These are phyloP conservation scores for Dermochelys coriacea DNA, from an alignment of 2,797 vertebrate genomes.

Conservation along the genomic window DNA sequence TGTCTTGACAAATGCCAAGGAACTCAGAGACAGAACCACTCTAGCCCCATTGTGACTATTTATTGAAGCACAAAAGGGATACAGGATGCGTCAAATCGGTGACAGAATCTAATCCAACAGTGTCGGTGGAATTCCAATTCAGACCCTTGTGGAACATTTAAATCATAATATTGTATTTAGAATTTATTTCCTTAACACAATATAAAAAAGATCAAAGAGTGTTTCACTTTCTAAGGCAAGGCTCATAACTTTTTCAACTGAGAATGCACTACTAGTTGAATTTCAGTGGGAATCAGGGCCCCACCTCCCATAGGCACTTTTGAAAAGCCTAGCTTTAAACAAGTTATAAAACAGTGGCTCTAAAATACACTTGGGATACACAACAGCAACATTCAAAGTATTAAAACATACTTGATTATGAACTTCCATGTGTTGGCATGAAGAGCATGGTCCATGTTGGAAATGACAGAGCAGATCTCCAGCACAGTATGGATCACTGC, in stretches of 20 bases:
- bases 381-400: not conserved
- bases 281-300: not conserved
- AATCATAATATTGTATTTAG: accelerated
- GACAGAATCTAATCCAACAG: not conserved
- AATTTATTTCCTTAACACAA: not conserved
- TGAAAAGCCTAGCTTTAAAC: not conserved
- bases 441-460: constrained; percentile 93
- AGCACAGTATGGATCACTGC: constrained; percentile 93
- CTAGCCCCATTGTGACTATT: not conserved
- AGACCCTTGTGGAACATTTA: not conserved
- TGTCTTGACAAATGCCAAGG: not conserved
- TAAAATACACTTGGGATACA: not conserved
- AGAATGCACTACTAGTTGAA: not conserved
- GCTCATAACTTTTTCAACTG: not conserved
- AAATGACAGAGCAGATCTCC: constrained; percentile 93
- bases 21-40: not conserved
- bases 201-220: not conserved
- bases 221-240: not conserved
- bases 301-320: not conserved
- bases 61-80: not conserved
- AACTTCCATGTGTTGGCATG: constrained; percentile 98
- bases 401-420: constrained; percentile 92
- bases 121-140: accelerated
- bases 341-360: not conserved
- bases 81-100: accelerated